A percentile compares a stretch with the other conserved stretches of the same genome.
Evolutionary conservation across 2,888 invertebrate genomes (phyloP).

Genomic region (Lepas anatifera): DNA sequence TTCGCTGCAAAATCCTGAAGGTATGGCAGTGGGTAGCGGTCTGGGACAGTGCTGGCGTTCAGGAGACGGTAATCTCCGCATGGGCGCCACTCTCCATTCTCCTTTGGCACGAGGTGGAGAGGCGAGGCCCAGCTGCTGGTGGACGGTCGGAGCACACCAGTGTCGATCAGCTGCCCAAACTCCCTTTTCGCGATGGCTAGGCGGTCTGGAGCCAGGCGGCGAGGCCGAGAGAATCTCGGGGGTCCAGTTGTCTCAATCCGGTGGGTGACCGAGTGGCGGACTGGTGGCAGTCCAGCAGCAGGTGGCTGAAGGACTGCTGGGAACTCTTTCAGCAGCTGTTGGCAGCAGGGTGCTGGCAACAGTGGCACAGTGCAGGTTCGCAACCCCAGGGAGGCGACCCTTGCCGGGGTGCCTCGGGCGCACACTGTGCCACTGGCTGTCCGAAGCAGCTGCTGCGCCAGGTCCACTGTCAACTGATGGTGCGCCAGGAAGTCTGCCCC

Average conservation of each 20-base stretch:
- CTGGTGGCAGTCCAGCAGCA: constrained; percentile 28
- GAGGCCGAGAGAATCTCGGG: constrained; percentile 28
- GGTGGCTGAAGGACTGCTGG: not conserved
- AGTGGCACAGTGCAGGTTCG: not conserved
- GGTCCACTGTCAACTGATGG: not conserved
- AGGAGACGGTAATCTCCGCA: constrained; percentile 10
- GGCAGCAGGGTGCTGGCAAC: not conserved
- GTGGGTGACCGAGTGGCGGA: constrained; percentile 24
- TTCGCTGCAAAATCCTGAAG: constrained; percentile 30
- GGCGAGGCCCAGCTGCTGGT: constrained; percentile 34
- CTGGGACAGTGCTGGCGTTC: constrained; percentile 28
- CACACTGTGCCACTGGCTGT: not conserved
- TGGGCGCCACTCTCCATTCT: constrained; percentile 18
- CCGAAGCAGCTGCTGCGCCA: not conserved
- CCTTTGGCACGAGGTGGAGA: constrained; percentile 31
- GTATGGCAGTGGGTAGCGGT: constrained; percentile 33
- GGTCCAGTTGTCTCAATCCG: constrained; percentile 29
- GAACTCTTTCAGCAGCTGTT: not conserved
- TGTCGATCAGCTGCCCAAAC: constrained; percentile 30
- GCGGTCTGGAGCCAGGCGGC: constrained; percentile 31
- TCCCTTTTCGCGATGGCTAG: constrained; percentile 29
- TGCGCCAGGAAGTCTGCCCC: not conserved
- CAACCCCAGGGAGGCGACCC: too few species aligned
- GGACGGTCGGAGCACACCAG: constrained; percentile 35
- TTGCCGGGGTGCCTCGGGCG: not conserved